These are phyloP conservation scores for Metellina segmentata DNA, from an alignment of 2,888 invertebrate species.

Conservation along the genomic window DNA sequence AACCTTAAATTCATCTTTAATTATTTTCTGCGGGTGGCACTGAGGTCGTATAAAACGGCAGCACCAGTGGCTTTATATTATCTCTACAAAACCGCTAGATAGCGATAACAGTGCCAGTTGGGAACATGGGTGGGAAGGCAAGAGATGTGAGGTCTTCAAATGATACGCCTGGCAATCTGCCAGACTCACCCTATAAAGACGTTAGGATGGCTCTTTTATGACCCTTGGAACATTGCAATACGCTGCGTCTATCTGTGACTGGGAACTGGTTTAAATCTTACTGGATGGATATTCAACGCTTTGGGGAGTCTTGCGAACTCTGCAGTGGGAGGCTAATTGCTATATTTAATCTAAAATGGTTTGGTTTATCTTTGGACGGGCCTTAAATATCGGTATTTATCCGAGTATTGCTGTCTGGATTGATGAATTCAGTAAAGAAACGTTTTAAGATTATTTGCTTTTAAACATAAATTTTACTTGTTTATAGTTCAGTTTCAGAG, in stretches of 20 bases:
- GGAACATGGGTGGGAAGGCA: neutral
- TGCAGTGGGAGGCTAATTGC: neutral
- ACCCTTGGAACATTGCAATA: neutral
- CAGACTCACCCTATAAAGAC: conserved; percentile 10
- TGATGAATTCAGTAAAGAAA: no score
- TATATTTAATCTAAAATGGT: neutral
- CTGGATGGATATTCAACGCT: neutral
- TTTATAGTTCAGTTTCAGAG: no score
- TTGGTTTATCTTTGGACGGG: neutral
- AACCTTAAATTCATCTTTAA: conserved; percentile 46
- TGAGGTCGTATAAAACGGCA: neutral
- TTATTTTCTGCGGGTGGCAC: conserved; percentile 31
- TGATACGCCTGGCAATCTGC: conserved; percentile 18
- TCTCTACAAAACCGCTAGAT: conserved; percentile 26
- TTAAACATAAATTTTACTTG: no score
- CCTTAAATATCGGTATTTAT: no score
- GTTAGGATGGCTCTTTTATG: conserved; percentile 7
- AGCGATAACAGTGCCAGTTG: neutral
- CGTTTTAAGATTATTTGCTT: no score
- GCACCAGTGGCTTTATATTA: conserved; percentile 2
- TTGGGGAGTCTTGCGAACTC: neutral
- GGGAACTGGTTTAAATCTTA: neutral
- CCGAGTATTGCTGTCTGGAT: no score
- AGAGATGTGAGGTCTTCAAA: neutral
- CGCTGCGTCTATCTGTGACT: neutral